Evolutionary conservation across 1,140 invertebrate genomes (phyloP).

Genomic region (Campoletis sonorensis): DNA sequence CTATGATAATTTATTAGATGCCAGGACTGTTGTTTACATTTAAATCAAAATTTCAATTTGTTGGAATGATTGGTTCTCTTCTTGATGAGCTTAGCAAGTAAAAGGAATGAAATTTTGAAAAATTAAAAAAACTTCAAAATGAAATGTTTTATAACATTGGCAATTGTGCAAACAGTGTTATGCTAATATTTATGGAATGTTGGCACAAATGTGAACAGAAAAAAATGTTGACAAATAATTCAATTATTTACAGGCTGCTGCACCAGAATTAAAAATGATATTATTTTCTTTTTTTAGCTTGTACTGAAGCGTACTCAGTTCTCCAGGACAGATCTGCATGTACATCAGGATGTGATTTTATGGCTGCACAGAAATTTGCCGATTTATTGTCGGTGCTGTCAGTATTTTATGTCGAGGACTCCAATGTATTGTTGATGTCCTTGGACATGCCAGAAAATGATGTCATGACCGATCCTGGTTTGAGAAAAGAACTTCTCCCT

Average conservation of each 20-base stretch:
- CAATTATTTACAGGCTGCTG: neutral
- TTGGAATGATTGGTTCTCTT: too few species aligned
- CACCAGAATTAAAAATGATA: conserved; percentile 12
- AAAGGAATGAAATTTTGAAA: too few species aligned
- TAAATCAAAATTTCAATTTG: too few species aligned
- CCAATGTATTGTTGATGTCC: conserved; percentile 67
- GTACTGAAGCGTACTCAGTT: conserved; percentile 70
- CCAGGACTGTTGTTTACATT: too few species aligned
- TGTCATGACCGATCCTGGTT: conserved; percentile 71
- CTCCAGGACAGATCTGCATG: conserved; percentile 67
- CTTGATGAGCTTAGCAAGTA: too few species aligned
- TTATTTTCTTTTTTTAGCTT: conserved; percentile 62
- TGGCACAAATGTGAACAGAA: too few species aligned
- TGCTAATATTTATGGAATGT: too few species aligned
- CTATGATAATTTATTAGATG: too few species aligned
- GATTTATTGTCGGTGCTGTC: conserved; percentile 64
- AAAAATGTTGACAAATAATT: too few species aligned
- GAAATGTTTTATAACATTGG: too few species aligned
- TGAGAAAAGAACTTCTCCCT: conserved; percentile 70
- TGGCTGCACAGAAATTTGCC: conserved; percentile 67
- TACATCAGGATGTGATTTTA: conserved; percentile 69
- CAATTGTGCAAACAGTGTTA: too few species aligned
- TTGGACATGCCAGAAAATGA: conserved; percentile 71
- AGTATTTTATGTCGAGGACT: conserved; percentile 65
- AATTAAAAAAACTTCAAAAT: too few species aligned